phyloP scores from a whole-genome alignment of 2,888 invertebrate genomes.

The Sesia apiformis region DNA sequence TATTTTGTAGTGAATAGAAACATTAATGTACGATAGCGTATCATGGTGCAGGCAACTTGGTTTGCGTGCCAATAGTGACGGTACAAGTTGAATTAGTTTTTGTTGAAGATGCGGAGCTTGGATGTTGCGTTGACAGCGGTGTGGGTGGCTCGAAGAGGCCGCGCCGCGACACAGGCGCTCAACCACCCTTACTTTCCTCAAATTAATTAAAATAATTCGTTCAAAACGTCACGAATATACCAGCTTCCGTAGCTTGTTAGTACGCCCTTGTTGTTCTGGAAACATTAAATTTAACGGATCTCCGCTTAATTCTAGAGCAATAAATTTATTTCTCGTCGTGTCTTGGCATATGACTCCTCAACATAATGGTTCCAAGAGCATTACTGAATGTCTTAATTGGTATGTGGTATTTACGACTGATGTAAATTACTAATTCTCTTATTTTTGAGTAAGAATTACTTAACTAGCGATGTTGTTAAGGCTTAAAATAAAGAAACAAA shows the following conservation, averaged over 20 bases:
- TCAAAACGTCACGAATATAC: constrained; percentile 33
- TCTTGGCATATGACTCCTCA: constrained; percentile 16
- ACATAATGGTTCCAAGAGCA: neutral
- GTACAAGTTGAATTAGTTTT: constrained; percentile 8
- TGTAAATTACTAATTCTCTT: too few species aligned
- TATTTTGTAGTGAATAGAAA: too few species aligned
- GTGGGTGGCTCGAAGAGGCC: constrained; percentile 3
- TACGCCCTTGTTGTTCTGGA: constrained; percentile 31
- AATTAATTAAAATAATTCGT: constrained; percentile 45
- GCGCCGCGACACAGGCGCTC: constrained; percentile 13
- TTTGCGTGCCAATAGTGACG: neutral
- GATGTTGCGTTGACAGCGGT: constrained; percentile 5
- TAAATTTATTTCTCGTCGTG: constrained; percentile 23
- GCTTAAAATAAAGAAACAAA: too few species aligned
- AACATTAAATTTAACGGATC: constrained; percentile 25
- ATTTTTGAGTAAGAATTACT: too few species aligned
- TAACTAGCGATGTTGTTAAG: too few species aligned
- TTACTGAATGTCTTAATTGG: too few species aligned
- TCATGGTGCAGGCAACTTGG: neutral
- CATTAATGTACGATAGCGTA: too few species aligned
- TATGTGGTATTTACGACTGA: too few species aligned
- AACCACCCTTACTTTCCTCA: constrained; percentile 20
- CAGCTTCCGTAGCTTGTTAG: constrained; percentile 32
- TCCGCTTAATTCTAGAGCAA: constrained; percentile 11
- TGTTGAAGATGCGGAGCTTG: constrained; percentile 11